Evolutionary conservation across 2,888 invertebrate genomes (phyloP), one percentile per base, ranked within the genome.

Genomic region (Callinectes sapidus): DNA sequence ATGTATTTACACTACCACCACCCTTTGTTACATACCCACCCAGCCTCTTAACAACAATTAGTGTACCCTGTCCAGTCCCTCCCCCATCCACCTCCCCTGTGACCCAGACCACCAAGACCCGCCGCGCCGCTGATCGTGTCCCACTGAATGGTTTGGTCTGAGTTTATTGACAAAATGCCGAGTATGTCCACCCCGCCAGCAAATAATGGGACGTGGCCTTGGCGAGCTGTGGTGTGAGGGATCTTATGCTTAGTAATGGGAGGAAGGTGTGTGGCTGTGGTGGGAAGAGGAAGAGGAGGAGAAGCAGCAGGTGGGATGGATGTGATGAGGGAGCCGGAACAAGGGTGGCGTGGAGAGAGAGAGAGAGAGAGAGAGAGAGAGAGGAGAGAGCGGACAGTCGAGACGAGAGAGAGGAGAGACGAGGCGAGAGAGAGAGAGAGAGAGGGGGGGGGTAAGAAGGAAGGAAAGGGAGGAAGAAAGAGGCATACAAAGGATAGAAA

Each of bases 141-240:
- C 71, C n/a, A 1, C 8, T 71, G 71, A 86, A 48, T 54, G 87
- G 87, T 28, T 18, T 48, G 48, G 8, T 71, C 71, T 23, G 71
- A 28, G 71, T 71, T 71, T 71, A 71, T 71, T 71, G 71, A 71
- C 71, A 23, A 71, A 71, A 71, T 71, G 71, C 71, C 71, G 71
- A 23, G 71, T 71, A 71, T 71, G 71, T 71, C 71, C 71, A 28
- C 71, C 71, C 71, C 23, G 8, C 71, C 71, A 28, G 10, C 71
- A 71, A 18, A 71, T 28, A 71, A 18, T 32, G 23, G 66, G 35
- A 23, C 14, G 8, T 28, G n/a, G 28, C 18, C n/a, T 23, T 54
- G 35, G 32, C 13, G 18, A n/a, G 89, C 18, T 14, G 61, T 39
- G 13, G 71, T n/a, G 71, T 28, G n/a, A n/a, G 71, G 23, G 71